These are phyloP conservation scores for Protophormia terraenovae DNA, from an alignment of 2,888 invertebrate genomes.

Conservation along the genomic window DNA sequence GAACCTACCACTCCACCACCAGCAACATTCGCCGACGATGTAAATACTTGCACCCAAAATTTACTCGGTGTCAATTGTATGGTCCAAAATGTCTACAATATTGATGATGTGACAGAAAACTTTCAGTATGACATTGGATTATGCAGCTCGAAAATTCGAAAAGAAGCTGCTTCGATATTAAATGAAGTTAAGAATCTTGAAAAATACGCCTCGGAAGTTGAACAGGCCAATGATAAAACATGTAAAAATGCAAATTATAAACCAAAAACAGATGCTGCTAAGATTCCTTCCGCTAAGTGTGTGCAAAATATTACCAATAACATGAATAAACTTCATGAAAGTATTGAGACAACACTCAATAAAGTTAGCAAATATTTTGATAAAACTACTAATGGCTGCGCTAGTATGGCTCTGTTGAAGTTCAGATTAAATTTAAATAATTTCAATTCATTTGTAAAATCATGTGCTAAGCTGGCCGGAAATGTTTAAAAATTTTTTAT, in stretches of 20 bases:
- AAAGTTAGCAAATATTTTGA: not conserved
- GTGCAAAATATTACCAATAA: not conserved
- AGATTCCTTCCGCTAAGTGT: not conserved
- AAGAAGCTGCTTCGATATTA: not conserved
- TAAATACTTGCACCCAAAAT: slow-evolving; percentile 29
- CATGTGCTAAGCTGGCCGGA: slow-evolving; percentile 10
- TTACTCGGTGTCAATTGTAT: slow-evolving; percentile 40
- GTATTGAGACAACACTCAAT: not conserved
- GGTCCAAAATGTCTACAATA: not conserved
- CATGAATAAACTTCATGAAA: not conserved
- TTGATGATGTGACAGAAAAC: not conserved
- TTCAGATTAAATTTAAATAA: slow-evolving; percentile 4
- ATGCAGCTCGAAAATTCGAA: slow-evolving; percentile 1
- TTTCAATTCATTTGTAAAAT: not conserved
- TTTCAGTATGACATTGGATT: slow-evolving; percentile 30
- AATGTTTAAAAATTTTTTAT: not conserved
- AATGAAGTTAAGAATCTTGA: not conserved
- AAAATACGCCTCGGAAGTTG: not conserved
- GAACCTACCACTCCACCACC: not conserved
- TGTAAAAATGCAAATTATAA: slow-evolving; percentile 31
- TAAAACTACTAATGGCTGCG: not conserved
- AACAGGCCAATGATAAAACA: not conserved
- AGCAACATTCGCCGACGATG: slow-evolving; percentile 14
- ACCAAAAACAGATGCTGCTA: not conserved
- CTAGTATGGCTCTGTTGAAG: not conserved